Percentiles rank a stretch among this genome's conserved stretches.
Evolutionary conservation across 1,140 invertebrate genomes (phyloP).

Genomic region (Plodia interpunctella): DNA sequence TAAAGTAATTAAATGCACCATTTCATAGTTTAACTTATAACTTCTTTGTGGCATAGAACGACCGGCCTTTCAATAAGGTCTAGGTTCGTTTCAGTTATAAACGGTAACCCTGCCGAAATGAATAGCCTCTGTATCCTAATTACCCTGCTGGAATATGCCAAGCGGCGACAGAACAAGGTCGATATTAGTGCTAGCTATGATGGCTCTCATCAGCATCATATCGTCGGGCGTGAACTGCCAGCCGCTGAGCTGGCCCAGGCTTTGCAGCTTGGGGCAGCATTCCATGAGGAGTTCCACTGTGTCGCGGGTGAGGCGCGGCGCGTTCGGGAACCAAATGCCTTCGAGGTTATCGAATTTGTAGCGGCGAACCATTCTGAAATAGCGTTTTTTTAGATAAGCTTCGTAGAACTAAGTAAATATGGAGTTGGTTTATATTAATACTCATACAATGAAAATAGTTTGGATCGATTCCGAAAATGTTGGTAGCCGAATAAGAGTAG

Average conservation of each 20-base stretch:
- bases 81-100: too few species aligned
- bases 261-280: slow-evolving; percentile 79
- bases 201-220: slow-evolving; percentile 78
- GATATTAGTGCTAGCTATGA: slow-evolving; percentile 80
- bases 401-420: too few species aligned
- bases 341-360: slow-evolving; percentile 78
- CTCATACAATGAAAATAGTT: too few species aligned
- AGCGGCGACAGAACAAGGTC: slow-evolving; percentile 77
- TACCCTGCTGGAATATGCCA: slow-evolving; percentile 71
- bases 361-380: slow-evolving; percentile 75
- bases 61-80: too few species aligned
- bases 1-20: too few species aligned
- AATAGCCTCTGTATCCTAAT: slow-evolving; percentile 23
- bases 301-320: slow-evolving; percentile 77
- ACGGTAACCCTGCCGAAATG: background rate
- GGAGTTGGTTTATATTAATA: too few species aligned
- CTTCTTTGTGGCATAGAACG: too few species aligned
- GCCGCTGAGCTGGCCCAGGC: slow-evolving; percentile 79
- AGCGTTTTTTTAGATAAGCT: background rate
- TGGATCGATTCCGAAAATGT: too few species aligned
- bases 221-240: slow-evolving; percentile 81
- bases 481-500: too few species aligned
- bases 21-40: too few species aligned
- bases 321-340: slow-evolving; percentile 81
- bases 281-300: slow-evolving; percentile 81